phyloP scores from a whole-genome alignment of 2,797 vertebrate species.

The Balearica regulorum region DNA sequence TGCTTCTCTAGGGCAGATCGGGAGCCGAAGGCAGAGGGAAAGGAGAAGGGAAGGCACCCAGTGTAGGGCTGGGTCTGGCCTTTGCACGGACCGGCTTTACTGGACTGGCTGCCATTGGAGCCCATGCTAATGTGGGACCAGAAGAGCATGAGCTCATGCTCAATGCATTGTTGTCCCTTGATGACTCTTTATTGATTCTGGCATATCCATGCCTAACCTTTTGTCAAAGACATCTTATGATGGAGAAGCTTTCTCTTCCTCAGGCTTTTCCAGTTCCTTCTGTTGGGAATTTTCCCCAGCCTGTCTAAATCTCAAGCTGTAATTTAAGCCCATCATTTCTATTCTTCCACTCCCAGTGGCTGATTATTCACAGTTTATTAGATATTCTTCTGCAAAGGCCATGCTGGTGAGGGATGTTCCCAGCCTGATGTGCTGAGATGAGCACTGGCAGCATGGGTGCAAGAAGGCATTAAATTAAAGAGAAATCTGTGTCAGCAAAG shows the following conservation, averaged over 20 bases:
- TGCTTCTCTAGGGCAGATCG: not conserved
- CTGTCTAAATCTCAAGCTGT: not conserved
- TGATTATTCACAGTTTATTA: not conserved
- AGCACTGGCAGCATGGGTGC: not conserved
- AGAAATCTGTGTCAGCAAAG: not conserved
- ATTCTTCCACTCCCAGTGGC: not conserved
- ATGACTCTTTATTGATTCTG: not conserved
- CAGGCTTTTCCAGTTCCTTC: not conserved
- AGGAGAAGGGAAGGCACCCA: not conserved
- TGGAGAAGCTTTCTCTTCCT: not conserved
- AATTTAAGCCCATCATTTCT: not conserved
- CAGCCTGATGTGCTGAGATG: not conserved
- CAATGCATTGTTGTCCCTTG: not conserved
- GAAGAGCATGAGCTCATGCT: not conserved
- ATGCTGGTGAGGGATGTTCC: not conserved
- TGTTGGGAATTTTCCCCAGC: not conserved
- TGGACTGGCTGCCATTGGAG: not conserved
- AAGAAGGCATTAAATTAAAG: not conserved
- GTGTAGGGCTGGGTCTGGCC: not conserved
- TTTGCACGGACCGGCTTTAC: not conserved
- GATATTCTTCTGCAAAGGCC: not conserved
- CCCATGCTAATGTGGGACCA: not conserved
- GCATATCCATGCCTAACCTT: not conserved
- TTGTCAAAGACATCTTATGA: not conserved
- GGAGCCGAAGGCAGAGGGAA: not conserved